phyloP scores from a whole-genome alignment of 64 coral and sea anemone species.

The Stylophora pistillata region DNA sequence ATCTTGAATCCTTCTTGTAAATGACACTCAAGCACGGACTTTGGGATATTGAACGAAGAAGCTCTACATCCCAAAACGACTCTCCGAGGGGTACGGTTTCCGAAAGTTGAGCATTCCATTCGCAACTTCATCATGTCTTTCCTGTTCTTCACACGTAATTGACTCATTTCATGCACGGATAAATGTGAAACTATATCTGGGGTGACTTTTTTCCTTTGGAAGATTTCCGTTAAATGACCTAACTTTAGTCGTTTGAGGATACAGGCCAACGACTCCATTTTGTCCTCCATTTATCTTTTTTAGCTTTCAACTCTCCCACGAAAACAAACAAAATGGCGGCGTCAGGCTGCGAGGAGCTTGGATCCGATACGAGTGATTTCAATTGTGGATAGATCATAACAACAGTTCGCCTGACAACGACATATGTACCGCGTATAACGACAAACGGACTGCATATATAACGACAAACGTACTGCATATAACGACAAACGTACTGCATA shows the following conservation, averaged over 20 bases:
- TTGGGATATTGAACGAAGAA: conserved; percentile 51
- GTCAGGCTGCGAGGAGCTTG: too few species aligned
- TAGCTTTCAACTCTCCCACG: not conserved
- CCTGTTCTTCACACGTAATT: conserved; percentile 26
- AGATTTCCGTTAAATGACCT: conserved; percentile 23
- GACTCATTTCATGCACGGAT: conserved; percentile 26
- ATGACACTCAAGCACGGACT: conserved; percentile 42
- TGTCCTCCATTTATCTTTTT: not conserved
- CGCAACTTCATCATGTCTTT: conserved; percentile 60
- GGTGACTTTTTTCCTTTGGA: conserved; percentile 54
- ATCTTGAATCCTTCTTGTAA: conserved; percentile 51
- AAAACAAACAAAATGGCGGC: too few species aligned
- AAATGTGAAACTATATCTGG: conserved; percentile 58
- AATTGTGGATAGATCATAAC: too few species aligned
- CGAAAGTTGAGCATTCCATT: conserved; percentile 47
- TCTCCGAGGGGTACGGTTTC: conserved; percentile 16
- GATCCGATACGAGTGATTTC: too few species aligned
- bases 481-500: too few species aligned
- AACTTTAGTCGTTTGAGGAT: conserved; percentile 55
- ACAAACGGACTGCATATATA: too few species aligned
- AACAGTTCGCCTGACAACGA: too few species aligned
- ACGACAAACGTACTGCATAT: too few species aligned
- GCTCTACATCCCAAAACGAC: conserved; percentile 21
- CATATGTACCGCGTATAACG: too few species aligned
- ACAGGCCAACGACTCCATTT: not conserved